These are phyloP conservation scores for Falco rusticolus DNA, from an alignment of 2,797 vertebrate species.

Conservation along the genomic window DNA sequence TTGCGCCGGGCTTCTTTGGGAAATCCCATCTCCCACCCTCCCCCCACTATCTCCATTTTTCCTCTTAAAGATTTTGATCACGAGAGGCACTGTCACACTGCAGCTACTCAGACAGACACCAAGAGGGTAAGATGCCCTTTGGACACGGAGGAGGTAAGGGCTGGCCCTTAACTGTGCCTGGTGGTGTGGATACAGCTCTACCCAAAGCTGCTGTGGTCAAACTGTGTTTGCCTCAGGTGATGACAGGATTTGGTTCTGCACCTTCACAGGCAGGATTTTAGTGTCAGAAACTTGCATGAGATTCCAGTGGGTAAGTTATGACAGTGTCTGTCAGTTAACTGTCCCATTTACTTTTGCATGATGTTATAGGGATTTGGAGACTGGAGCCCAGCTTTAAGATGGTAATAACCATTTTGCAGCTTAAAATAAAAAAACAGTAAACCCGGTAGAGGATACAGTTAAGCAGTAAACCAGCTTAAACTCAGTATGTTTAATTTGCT, in stretches of 20 bases:
- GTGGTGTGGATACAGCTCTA: neutral
- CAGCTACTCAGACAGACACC: neutral
- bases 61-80: neutral
- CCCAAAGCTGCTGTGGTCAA: neutral
- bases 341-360: conserved; percentile 46
- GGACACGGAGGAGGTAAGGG: neutral
- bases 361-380: conserved; percentile 48
- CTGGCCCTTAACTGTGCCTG: neutral
- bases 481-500: conserved; percentile 51
- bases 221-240: neutral
- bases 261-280: conserved; percentile 15
- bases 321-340: conserved; percentile 46
- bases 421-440: conserved; percentile 58
- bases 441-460: conserved; percentile 57
- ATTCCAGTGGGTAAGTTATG: neutral
- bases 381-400: conserved; percentile 27
- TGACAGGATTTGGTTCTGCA: neutral
- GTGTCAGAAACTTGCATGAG: neutral
- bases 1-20: neutral
- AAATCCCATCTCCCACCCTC: neutral
- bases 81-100: neutral
- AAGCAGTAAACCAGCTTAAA: conserved; percentile 68
- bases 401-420: conserved; percentile 58
- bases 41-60: neutral
- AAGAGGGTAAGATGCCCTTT: neutral